These are phyloP conservation scores for Phthorimaea operculella DNA, from an alignment of 1,140 invertebrate genomes.

Conservation along the genomic window DNA sequence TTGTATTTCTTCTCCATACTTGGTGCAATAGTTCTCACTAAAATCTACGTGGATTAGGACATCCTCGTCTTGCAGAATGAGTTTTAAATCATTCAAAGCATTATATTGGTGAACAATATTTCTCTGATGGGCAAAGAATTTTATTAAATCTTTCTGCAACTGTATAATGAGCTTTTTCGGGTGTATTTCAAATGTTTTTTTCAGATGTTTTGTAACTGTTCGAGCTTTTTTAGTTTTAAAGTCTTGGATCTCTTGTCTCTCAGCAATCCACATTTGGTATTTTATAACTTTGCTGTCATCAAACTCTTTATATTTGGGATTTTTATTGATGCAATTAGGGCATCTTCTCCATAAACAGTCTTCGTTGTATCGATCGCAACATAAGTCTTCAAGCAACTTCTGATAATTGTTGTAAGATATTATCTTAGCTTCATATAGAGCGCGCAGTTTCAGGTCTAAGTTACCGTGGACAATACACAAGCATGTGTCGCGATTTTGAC, in stretches of 20 bases:
- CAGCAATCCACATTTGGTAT: neutral
- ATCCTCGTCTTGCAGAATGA: conserved; percentile 1
- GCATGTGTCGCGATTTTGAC: too few species aligned
- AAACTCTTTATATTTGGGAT: neutral
- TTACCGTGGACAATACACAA: too few species aligned
- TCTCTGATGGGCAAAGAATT: neutral
- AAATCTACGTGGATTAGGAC: conserved; percentile 24
- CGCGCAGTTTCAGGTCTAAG: too few species aligned
- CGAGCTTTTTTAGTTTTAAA: neutral
- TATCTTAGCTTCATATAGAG: too few species aligned
- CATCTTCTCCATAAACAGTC: neutral
- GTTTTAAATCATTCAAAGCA: neutral
- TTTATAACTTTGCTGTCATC: neutral
- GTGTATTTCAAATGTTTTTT: neutral
- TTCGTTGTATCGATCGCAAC: neutral
- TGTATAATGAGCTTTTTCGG: neutral
- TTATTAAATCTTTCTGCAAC: neutral
- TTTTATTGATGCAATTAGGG: neutral
- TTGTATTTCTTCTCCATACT: conserved; percentile 29
- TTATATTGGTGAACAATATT: neutral
- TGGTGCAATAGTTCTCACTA: conserved; percentile 27
- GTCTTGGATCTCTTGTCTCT: neutral
- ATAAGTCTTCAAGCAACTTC: neutral
- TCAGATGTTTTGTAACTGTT: neutral
- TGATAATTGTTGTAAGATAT: too few species aligned